Evolutionary conservation across 2,888 invertebrate species (phyloP).

Genomic region (Drosophila meridionalis): DNA sequence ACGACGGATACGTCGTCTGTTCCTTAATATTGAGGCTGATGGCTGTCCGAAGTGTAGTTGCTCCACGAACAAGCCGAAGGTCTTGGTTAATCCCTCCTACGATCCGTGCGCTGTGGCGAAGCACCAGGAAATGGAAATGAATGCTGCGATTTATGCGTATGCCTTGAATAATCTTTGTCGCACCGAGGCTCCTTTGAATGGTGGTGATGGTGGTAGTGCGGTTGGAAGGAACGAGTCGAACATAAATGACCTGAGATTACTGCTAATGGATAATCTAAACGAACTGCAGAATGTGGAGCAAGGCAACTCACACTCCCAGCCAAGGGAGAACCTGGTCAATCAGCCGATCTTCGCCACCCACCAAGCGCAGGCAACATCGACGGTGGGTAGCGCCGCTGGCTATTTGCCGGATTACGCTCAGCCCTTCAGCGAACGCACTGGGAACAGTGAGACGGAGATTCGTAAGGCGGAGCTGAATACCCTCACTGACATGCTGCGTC

Average conservation of each 20-base stretch:
- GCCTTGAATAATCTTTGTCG: background rate
- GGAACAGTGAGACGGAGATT: background rate
- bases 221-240: background rate
- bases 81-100: background rate
- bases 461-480: constrained; percentile 2
- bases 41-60: constrained; percentile 7
- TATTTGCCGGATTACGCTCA: background rate
- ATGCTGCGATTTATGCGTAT: background rate
- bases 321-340: background rate
- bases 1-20: constrained; percentile 45
- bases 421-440: background rate
- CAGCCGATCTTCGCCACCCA: background rate
- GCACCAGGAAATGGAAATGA: constrained; percentile 8
- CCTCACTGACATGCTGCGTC: constrained; percentile 35
- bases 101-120: background rate
- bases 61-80: background rate
- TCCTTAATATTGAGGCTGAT: constrained; percentile 45
- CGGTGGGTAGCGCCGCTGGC: background rate
- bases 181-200: background rate
- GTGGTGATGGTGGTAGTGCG: background rate
- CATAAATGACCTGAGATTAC: background rate
- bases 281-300: background rate
- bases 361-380: background rate
- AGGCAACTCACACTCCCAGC: background rate
- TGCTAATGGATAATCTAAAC: constrained; percentile 14